Percentiles rank a stretch among this genome's conserved stretches.
phyloP scores from a whole-genome alignment of 1,140 invertebrate species.

The Drosophila kanapiae region DNA sequence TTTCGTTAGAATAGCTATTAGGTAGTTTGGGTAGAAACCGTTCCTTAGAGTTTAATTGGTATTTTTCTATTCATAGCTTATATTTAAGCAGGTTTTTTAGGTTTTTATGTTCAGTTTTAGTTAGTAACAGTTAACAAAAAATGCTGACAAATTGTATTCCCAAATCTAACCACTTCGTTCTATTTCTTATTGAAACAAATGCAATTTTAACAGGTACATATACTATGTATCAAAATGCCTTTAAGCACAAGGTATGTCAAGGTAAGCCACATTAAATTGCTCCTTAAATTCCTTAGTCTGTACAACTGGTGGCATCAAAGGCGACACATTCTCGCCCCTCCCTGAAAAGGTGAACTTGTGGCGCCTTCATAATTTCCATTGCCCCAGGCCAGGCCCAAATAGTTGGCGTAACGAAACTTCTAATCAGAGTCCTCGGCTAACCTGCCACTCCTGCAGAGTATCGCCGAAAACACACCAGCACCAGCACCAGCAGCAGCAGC shows the following conservation, averaged over 20 bases:
- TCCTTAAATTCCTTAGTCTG: not conserved
- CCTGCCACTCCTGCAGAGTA: conserved; percentile 4
- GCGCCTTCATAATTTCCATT: conserved; percentile 1
- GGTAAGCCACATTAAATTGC: not conserved
- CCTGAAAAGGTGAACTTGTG: conserved; percentile 1
- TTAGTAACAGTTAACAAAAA: too few species aligned
- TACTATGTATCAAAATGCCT: not conserved
- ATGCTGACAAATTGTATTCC: not conserved
- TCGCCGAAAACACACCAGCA: conserved; percentile 3
- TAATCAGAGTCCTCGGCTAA: conserved; percentile 16
- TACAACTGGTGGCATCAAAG: not conserved
- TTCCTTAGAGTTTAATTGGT: too few species aligned
- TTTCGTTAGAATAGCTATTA: too few species aligned
- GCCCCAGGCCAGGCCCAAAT: not conserved
- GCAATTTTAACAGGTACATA: not conserved
- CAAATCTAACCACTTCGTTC: not conserved
- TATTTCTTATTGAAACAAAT: not conserved
- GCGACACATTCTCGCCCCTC: not conserved
- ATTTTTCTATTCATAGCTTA: too few species aligned
- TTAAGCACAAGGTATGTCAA: not conserved
- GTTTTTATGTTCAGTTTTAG: too few species aligned
- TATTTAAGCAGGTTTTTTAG: too few species aligned
- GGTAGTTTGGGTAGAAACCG: too few species aligned
- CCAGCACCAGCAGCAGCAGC: not conserved
- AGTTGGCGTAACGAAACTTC: conserved; percentile 26